Evolutionary conservation across 1,140 invertebrate species (phyloP).

Genomic region (Pygmarrhopalites habei): DNA sequence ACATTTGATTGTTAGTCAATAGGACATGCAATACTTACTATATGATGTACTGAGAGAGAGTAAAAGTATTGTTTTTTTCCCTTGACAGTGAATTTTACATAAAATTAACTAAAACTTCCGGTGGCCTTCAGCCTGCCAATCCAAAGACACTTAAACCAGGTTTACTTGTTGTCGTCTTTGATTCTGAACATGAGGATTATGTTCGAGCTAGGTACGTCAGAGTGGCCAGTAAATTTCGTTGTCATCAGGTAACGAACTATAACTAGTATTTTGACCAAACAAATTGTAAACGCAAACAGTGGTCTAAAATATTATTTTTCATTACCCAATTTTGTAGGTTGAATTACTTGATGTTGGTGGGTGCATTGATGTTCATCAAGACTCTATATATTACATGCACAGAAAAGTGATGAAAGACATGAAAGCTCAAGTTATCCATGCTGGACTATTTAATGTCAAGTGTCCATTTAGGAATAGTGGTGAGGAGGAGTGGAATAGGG

Average conservation of each 20-base stretch:
- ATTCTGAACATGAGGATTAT: not conserved
- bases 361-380: not conserved
- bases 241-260: not conserved
- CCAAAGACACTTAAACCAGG: not conserved
- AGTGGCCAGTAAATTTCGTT: not conserved
- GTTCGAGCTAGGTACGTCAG: not conserved
- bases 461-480: not conserved
- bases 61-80: not conserved
- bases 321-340: not conserved
- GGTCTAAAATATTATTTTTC: not conserved
- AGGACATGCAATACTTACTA: not conserved
- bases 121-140: not conserved
- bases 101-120: not conserved
- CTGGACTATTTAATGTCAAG: not conserved
- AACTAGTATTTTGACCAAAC: not conserved
- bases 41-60: not conserved
- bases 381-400: not conserved
- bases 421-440: not conserved
- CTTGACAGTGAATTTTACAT: not conserved
- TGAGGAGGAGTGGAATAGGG: not conserved
- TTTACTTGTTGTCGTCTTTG: not conserved
- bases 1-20: not conserved
- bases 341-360: not conserved
- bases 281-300: not conserved
- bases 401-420: not conserved